Evolutionary conservation across 2,888 invertebrate genomes (phyloP), one percentile per base, ranked within the genome.

Genomic region (Diadegma fenestrale): DNA sequence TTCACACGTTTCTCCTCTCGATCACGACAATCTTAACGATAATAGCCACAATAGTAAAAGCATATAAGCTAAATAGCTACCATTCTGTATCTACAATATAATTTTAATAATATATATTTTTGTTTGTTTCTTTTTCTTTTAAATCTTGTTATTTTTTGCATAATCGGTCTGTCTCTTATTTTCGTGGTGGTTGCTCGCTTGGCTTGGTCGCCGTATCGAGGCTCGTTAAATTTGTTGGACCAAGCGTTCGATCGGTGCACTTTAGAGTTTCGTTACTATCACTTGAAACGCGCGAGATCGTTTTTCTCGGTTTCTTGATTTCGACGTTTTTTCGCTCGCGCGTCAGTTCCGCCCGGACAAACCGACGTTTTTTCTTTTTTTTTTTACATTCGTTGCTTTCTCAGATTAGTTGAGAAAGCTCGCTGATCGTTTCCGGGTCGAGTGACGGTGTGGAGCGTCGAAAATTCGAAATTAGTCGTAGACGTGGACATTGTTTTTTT

Each of bases 21-120:
- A 82, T 86, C 86, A 89, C 86, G 86, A 87, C 90, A 88, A 91
- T 90, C 89, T 90, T 91, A 92, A 91, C 88, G 89, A 89, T 92
- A 92, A 90, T 91, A 93, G 92, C 90, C 91, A 92, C 92, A 90
- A 93, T 93, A 92, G 90, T 93, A 93, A 93, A 93, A 93, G 93
- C 93, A 93, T 92, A 93, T 90, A 93, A 92, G 93, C 93, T 93
- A 93, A 91, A 92, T 92, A 93, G 92, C 93, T 93, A 93, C 92
- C 91, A 91, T 91, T 92, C 82, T 87, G 81, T 89, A 89, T 89
- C 89, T 89, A 89, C 89, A 89, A 89, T 88, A 88, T 86, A 88
- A 73, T 85, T 87, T 88, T 85, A 78, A 80, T 84, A 75, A 77
- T 87, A 86, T 84, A 86, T 80, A 72, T 82, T 76, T 78, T 63